These are phyloP conservation scores for Platorchestia sp. DNA, from an alignment of 1,140 invertebrate species.

Conservation along the genomic window DNA sequence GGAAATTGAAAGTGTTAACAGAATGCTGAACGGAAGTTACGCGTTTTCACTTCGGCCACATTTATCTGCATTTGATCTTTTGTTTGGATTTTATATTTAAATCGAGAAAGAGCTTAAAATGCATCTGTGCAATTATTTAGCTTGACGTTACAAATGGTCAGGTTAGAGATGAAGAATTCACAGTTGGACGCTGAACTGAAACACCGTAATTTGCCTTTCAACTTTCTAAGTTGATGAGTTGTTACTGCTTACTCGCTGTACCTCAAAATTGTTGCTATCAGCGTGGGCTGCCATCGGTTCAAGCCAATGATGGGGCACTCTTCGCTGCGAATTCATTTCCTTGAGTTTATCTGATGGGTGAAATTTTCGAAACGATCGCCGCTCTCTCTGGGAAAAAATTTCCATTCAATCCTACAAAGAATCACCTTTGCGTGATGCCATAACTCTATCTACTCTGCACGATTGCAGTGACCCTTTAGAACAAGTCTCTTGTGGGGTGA, in stretches of 20 bases:
- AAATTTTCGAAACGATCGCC: not conserved
- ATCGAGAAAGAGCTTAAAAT: not conserved
- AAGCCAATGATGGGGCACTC: not conserved
- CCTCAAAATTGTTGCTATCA: not conserved
- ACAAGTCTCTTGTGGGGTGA: no score
- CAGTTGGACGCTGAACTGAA: not conserved
- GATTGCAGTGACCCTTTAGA: no score
- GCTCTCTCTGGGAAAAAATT: not conserved
- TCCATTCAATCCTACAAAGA: not conserved
- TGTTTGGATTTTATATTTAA: not conserved
- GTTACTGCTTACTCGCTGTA: not conserved
- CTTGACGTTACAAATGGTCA: no score
- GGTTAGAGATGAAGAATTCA: no score
- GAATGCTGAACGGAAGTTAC: not conserved
- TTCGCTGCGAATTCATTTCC: no score
- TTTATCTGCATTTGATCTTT: not conserved
- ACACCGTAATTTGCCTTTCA: not conserved
- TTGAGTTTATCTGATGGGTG: no score
- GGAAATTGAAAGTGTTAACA: not conserved
- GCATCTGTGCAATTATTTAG: not conserved
- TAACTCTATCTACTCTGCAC: no score
- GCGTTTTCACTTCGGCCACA: not conserved
- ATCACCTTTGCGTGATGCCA: not conserved
- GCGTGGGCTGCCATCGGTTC: not conserved
- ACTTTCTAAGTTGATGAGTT: not conserved